A percentile compares a stretch with the other conserved stretches of the same genome.
Evolutionary conservation across 2,888 invertebrate genomes (phyloP).

Genomic region (Sthenelais limicola): DNA sequence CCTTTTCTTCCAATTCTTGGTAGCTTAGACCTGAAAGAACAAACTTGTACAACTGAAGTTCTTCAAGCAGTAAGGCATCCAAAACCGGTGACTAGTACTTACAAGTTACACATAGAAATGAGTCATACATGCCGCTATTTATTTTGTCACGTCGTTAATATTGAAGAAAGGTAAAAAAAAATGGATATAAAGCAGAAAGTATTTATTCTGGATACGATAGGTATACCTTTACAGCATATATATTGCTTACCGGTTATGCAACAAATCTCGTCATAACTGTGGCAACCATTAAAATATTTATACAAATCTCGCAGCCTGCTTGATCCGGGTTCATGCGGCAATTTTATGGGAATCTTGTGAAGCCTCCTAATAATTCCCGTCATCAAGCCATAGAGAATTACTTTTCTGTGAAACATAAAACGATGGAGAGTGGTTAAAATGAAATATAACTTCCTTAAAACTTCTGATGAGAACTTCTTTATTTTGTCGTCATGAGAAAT

Average conservation of each 20-base stretch:
- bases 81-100: not conserved
- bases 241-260: slow-evolving; percentile 78
- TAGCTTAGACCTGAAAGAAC: slow-evolving; percentile 70
- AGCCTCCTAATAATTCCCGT: slow-evolving; percentile 87
- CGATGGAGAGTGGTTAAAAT: not conserved
- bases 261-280: slow-evolving; percentile 92
- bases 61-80: not conserved
- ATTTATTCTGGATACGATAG: not conserved
- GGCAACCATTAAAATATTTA: slow-evolving; percentile 82
- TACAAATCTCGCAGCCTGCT: slow-evolving; percentile 60
- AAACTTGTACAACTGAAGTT: not conserved
- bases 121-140: too few relatives aligned
- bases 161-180: too few relatives aligned
- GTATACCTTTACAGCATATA: not conserved
- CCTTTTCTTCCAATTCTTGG: slow-evolving; percentile 59
- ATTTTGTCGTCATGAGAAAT: not conserved
- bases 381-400: slow-evolving; percentile 90
- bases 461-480: not conserved
- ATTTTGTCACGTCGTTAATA: too few relatives aligned
- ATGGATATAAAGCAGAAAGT: too few relatives aligned
- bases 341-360: slow-evolving; percentile 77
- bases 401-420: slow-evolving; percentile 75
- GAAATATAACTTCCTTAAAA: not conserved
- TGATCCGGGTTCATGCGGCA: slow-evolving; percentile 55
- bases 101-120: not conserved